These are phyloP conservation scores for Gasterosteus aculeatus DNA, from an alignment of 2,113 vertebrate species.

Conservation along the genomic window DNA sequence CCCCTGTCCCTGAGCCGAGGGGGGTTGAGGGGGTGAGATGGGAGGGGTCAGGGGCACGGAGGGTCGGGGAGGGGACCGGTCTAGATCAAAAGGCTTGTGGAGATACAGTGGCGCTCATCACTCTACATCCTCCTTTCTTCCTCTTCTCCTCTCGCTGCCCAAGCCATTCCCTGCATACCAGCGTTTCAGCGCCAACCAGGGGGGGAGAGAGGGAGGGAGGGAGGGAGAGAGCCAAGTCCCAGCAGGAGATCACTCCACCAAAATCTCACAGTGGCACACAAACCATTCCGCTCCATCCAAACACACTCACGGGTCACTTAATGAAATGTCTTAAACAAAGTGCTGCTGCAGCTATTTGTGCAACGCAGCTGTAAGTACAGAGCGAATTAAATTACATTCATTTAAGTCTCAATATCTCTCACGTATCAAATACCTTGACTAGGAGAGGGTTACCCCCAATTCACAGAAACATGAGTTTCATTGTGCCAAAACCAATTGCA, in stretches of 20 bases:
- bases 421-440: neutral
- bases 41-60: slow-evolving; percentile 26
- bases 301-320: slow-evolving; percentile 3
- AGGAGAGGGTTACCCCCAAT: neutral
- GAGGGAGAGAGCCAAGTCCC: slow-evolving; percentile 26
- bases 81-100: slow-evolving; percentile 76
- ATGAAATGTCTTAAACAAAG: neutral
- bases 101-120: slow-evolving; percentile 79
- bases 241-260: slow-evolving; percentile 36
- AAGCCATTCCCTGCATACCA: slow-evolving; percentile 78
- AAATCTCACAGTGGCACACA: slow-evolving; percentile 29
- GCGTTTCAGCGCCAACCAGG: slow-evolving; percentile 69
- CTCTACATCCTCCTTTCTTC: slow-evolving; percentile 79
- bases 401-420: neutral
- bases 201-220: no score
- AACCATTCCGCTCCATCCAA: slow-evolving; percentile 21
- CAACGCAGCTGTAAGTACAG: neutral
- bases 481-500: neutral
- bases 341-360: neutral
- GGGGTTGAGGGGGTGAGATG: slow-evolving; percentile 28
- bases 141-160: slow-evolving; percentile 61
- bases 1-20: slow-evolving; percentile 56
- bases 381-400: neutral
- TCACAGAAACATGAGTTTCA: neutral
- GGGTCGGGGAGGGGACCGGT: slow-evolving; percentile 32